Percentiles rank a stretch among this genome's conserved stretches.
Conservation (phyloP, 2,888 invertebrate species). For the Coleophora deauratella region DNA sequence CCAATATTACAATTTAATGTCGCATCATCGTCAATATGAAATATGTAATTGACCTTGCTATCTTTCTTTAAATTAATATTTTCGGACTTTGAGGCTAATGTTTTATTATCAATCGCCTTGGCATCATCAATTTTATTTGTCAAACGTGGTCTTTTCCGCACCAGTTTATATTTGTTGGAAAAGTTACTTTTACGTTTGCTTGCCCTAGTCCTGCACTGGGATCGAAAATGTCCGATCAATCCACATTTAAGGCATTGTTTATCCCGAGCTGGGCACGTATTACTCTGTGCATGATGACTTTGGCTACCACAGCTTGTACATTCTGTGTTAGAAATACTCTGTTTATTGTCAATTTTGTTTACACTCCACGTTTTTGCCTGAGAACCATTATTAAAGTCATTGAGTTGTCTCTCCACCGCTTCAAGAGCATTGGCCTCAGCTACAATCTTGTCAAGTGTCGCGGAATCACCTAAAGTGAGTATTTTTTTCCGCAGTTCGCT, state of each 20-base stretch:
- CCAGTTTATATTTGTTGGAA: not conserved
- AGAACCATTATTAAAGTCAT: not conserved
- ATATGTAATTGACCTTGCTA: no score
- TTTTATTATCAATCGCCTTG: not conserved
- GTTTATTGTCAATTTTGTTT: not conserved
- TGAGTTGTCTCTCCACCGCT: slow-evolving; percentile 10
- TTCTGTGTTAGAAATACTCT: not conserved
- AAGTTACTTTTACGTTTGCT: slow-evolving; percentile 2
- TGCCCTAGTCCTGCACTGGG: slow-evolving; percentile 8
- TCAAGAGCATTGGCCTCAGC: slow-evolving; percentile 19
- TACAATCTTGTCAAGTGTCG: slow-evolving; percentile 15
- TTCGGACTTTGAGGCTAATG: no score
- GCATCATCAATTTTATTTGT: not conserved
- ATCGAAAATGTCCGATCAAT: slow-evolving; percentile 10
- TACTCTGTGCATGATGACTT: not conserved
- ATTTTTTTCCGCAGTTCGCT: slow-evolving; percentile 15
- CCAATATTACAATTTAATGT: slow-evolving; percentile 13
- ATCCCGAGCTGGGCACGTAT: slow-evolving; percentile 5
- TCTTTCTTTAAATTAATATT: no score
- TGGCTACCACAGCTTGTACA: not conserved
- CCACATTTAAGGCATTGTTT: slow-evolving; percentile 10
- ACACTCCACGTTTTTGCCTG: not conserved
- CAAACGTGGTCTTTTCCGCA: not conserved
- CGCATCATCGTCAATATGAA: slow-evolving; percentile 14
- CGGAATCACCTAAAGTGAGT: slow-evolving; percentile 12